Conservation (phyloP, 2,113 vertebrate genomes). For the Pedetes capensis region DNA sequence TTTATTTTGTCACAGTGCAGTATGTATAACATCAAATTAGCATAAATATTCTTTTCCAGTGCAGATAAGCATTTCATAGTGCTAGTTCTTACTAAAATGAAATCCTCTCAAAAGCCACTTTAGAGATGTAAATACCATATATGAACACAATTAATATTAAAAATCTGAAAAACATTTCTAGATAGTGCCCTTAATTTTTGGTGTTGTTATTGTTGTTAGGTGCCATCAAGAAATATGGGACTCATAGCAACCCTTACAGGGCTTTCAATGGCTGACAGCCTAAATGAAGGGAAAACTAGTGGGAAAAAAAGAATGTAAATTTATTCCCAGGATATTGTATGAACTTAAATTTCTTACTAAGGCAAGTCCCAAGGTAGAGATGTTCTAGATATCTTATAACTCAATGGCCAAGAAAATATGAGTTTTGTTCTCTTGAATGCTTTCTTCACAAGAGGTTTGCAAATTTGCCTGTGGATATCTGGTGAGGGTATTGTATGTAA, state of each 20-base stretch:
- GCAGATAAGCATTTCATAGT: not conserved
- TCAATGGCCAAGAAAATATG: not conserved
- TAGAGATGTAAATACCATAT: not conserved
- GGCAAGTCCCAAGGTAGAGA: not conserved
- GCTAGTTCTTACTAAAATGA: not conserved
- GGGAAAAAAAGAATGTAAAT: not conserved
- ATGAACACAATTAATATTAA: not conserved
- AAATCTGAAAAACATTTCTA: not conserved
- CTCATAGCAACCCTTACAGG: no score
- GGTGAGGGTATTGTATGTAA: not conserved
- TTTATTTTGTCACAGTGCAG: not conserved
- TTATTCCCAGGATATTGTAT: not conserved
- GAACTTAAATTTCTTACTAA: not conserved
- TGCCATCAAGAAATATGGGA: no score
- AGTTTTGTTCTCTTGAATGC: not conserved
- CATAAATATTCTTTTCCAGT: constrained; percentile 32
- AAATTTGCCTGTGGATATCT: not conserved
- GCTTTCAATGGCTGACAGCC: no score
- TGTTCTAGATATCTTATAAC: not conserved
- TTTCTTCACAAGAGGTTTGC: not conserved
- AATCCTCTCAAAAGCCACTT: not conserved
- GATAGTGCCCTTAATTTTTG: not conserved
- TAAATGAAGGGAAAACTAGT: not conserved
- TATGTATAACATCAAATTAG: not conserved
- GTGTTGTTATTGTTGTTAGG: no score